Evolutionary conservation across 1,140 invertebrate species (phyloP).

Genomic region (Tenebrio molitor): DNA sequence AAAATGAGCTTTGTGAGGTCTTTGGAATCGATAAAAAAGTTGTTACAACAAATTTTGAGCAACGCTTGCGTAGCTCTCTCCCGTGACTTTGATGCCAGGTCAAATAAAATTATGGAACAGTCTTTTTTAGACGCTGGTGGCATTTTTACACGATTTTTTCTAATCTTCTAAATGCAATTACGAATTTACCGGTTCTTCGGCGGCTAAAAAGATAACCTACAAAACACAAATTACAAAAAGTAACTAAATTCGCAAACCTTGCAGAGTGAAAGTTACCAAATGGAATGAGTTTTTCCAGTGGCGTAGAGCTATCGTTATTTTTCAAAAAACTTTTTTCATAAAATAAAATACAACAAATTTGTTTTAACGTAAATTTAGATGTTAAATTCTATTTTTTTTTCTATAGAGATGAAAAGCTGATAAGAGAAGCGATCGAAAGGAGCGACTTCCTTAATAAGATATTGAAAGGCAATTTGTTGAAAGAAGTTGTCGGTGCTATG

Average conservation of each 20-base stretch:
- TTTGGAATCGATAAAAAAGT: conserved; percentile 49
- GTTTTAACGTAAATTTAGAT: too few species aligned
- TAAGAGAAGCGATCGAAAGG: conserved; percentile 52
- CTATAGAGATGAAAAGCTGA: conserved; percentile 57
- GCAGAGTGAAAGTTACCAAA: not conserved
- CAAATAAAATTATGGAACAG: conserved; percentile 51
- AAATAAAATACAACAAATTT: too few species aligned
- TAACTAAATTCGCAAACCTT: not conserved
- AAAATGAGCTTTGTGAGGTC: conserved; percentile 50
- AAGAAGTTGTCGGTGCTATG: conserved; percentile 56
- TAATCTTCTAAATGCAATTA: not conserved
- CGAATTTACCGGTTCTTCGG: not conserved
- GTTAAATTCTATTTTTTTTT: too few species aligned
- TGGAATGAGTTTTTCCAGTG: not conserved
- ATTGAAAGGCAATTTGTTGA: conserved; percentile 46
- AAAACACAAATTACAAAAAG: not conserved
- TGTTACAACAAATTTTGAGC: conserved; percentile 39
- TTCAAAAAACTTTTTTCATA: too few species aligned
- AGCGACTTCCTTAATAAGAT: conserved; percentile 60
- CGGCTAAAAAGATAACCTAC: not conserved
- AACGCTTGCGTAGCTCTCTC: conserved; percentile 14
- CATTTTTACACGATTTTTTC: conserved; percentile 41
- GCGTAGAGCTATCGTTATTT: too few species aligned
- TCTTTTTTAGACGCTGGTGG: conserved; percentile 50
- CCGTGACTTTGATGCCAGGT: conserved; percentile 34